A percentile compares a stretch with the other conserved stretches of the same genome.
Evolutionary conservation across 1,140 invertebrate genomes (phyloP).

Genomic region (Platyscapa corneri): DNA sequence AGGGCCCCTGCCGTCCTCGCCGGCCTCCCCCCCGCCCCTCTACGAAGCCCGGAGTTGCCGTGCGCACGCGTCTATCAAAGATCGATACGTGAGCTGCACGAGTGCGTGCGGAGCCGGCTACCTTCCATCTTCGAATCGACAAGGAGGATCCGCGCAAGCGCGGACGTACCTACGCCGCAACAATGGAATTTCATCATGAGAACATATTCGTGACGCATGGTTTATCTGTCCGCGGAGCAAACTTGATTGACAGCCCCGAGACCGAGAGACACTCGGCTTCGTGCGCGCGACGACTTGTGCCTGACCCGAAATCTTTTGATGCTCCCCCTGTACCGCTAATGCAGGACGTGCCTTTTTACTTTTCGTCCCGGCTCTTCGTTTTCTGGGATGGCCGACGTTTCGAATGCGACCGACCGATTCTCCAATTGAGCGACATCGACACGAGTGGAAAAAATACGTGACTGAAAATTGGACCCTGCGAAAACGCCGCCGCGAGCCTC

Average conservation of each 20-base stretch:
- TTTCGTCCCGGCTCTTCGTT: too few relatives aligned
- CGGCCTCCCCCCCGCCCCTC: too few relatives aligned
- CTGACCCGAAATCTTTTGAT: background rate
- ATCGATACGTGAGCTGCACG: background rate
- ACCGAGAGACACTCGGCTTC: background rate
- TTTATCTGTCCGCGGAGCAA: background rate
- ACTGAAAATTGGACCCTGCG: too few relatives aligned
- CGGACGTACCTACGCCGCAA: background rate
- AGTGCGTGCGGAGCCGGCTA: background rate
- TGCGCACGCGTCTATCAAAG: conserved; percentile 8
- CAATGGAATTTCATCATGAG: background rate
- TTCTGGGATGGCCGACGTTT: too few relatives aligned
- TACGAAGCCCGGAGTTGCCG: background rate
- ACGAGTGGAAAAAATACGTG: too few relatives aligned
- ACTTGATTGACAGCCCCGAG: background rate
- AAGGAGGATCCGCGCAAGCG: background rate
- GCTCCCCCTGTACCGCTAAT: background rate
- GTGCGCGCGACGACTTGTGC: background rate
- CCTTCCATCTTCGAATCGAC: background rate
- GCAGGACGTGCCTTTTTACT: background rate
- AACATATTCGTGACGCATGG: background rate
- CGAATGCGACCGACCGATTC: too few relatives aligned
- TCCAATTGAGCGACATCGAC: too few relatives aligned
- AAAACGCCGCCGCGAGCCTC: too few relatives aligned
- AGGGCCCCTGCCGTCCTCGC: background rate